Evolutionary conservation across 2,797 vertebrate genomes (phyloP).

Genomic region (Falco novaeseelandiae): DNA sequence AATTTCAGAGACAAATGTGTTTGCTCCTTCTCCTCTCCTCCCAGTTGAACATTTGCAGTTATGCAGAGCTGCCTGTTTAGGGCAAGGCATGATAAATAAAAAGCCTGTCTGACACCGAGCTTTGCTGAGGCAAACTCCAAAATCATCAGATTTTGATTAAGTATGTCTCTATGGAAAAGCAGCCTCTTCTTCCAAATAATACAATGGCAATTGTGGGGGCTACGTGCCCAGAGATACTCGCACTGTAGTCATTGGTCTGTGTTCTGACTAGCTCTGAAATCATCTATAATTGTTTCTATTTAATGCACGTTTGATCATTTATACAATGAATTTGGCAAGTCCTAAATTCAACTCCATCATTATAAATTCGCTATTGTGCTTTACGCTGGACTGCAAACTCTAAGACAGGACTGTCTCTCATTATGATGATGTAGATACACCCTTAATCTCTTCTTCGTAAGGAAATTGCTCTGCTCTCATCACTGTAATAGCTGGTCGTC

Average conservation of each 20-base stretch:
- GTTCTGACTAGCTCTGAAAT: neutral
- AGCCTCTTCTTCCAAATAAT: neutral
- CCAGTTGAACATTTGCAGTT: neutral
- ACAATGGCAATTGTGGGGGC: neutral
- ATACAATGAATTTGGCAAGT: neutral
- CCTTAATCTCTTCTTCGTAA: neutral
- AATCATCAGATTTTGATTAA: neutral
- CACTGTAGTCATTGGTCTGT: neutral
- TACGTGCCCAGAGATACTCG: rapidly evolving
- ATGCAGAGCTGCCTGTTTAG: neutral
- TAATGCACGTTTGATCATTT: neutral
- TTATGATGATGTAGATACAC: neutral
- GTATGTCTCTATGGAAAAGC: neutral
- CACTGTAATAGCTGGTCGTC: neutral
- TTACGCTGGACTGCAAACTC: neutral
- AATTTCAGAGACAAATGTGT: neutral
- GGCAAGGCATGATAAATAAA: neutral
- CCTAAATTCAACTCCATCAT: neutral
- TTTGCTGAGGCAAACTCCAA: neutral
- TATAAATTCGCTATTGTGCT: neutral
- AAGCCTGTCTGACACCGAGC: neutral
- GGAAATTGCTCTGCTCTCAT: neutral
- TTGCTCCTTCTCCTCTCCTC: neutral
- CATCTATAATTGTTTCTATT: neutral
- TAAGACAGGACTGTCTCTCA: neutral